Base-by-base conservation (phyloP, 2,888 invertebrate genomes). In the Sphecodes monilicornis region DNA sequence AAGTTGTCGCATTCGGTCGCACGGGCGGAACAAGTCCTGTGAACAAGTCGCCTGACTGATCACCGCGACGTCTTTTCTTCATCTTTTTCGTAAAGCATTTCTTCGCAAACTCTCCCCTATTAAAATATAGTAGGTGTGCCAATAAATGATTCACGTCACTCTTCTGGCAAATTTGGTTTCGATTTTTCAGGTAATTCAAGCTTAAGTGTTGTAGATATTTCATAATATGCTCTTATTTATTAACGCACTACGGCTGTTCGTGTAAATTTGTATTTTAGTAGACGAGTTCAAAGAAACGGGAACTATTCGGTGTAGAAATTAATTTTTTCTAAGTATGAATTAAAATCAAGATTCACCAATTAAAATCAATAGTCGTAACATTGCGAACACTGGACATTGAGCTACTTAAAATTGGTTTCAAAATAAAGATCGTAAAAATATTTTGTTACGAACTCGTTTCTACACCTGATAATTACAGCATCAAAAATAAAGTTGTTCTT, bases 1-100 rank as follows among this genome's bases (percentile, higher is more conserved):
- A 82, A 84, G 82, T 77, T 70, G 82, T 57, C 36, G 73, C 76
- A 81, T 82, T 84, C 82, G 69, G 50, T 72, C 43, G 69, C 41
- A 10, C 22, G 36, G 13, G 64, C 57, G 82, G 68, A 57, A 54
- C 54, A 3, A 54, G 54, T 54, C 54, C 69, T 60, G 73, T 32
- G 60, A 60, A 60, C 29, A 29, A 60, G 60, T 60, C 60, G 60
- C 29, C 60, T 29, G 60, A 60, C 60, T 60, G 60, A 60, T 60
- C 60, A 60, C 60, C 16, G 60, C 29, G 60, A 60, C 60, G 29
- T 60, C 16, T 60, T 60, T 18, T 16, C 16, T 60, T 29, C 29
- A 29, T 60, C 60, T 29, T 16, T 26, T 54, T 6, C 26, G 57
- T 57, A 13, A 57, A 16, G 5, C 57, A 57, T 57, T 57, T 13